A percentile compares a stretch with the other conserved stretches of the same genome.
phyloP scores from a whole-genome alignment of 2,888 invertebrate genomes.

The Candidula unifasciata region DNA sequence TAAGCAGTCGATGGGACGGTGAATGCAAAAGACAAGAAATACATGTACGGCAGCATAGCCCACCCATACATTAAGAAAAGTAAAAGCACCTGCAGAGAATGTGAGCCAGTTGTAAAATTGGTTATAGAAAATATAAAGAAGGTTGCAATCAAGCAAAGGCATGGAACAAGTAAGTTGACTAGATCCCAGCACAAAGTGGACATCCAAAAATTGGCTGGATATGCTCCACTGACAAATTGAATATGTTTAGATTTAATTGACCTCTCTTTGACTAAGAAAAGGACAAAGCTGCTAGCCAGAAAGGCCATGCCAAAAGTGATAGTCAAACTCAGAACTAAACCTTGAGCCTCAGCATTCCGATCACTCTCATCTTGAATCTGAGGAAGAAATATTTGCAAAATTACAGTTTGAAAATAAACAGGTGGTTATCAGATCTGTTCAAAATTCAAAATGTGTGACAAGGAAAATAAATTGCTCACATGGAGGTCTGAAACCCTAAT shows the following conservation, averaged over 20 bases:
- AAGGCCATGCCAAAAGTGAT: slow-evolving; percentile 83
- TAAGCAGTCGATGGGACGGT: slow-evolving; percentile 87
- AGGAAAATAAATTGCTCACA: too few relatives aligned
- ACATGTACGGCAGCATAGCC: slow-evolving; percentile 83
- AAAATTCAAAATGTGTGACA: too few relatives aligned
- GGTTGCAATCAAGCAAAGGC: slow-evolving; percentile 72
- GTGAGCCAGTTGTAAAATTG: slow-evolving; percentile 66
- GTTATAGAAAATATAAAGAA: slow-evolving; percentile 75
- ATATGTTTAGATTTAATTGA: slow-evolving; percentile 77
- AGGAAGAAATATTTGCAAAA: background rate
- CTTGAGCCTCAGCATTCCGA: slow-evolving; percentile 67
- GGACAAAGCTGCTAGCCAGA: slow-evolving; percentile 79
- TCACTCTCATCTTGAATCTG: slow-evolving; percentile 59
- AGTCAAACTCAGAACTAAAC: slow-evolving; percentile 85
- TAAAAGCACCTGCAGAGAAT: slow-evolving; percentile 71
- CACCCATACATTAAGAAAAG: slow-evolving; percentile 82
- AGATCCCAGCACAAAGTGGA: slow-evolving; percentile 79
- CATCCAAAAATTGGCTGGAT: slow-evolving; percentile 77
- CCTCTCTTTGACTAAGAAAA: slow-evolving; percentile 83
- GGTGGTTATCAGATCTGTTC: too few relatives aligned
- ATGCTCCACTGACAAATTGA: slow-evolving; percentile 77
- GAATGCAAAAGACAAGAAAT: slow-evolving; percentile 84
- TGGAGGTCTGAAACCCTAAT: too few relatives aligned
- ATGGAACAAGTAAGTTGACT: slow-evolving; percentile 75
- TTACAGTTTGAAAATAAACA: background rate